Base-by-base conservation (phyloP, 2,888 invertebrate genomes). In the Ctena decussata region DNA sequence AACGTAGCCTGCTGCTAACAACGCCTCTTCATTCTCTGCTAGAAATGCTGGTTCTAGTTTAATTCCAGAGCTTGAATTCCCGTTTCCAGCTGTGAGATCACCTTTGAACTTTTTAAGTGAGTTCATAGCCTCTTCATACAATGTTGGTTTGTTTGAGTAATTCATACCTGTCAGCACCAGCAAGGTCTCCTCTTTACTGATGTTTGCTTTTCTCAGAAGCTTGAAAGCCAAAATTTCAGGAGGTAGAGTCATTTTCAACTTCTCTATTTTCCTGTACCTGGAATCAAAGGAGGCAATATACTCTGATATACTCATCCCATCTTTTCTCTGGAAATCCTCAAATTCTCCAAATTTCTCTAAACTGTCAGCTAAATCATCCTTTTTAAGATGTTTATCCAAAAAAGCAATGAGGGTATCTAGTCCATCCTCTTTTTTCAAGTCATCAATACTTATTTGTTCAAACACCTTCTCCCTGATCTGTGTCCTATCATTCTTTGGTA, bases 341-440 rank as follows among this genome's bases (percentile, higher is more conserved):
- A 86, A 84, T 21, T 87, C 82, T 24, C 86, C 80, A 85, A 88
- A 89, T 71, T 87, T 89, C 44, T 82, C 82, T n/a, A 86, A 57
- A 73, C 88, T 88, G 46, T 89, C 87, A 15, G 80, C 81, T n/a
- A 90, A 60, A 49, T 90, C 87, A 85, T 90, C 86, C 53, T 89
- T 88, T 41, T 78, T 86, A 21, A 89, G 71, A 69, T 89, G 85
- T 76, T 85, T 82, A 70, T 90, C 86, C 2, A 90, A 44, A 80
- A 89, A 89, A 60, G 53, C 35, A 27, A 87, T 37, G 15, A 89
- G 70, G 18, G 70, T 85, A n/a, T 77, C 35, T 1, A 89, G 76
- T 27, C 89, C 87, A 74, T 49, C 75, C 41, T 70, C 70, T 60
- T 88, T 82, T 41, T 90, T 86, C 27, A 89, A 53, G 46, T 69